phyloP scores from a whole-genome alignment of 2,113 vertebrate genomes.

The Steatornis caripensis region DNA sequence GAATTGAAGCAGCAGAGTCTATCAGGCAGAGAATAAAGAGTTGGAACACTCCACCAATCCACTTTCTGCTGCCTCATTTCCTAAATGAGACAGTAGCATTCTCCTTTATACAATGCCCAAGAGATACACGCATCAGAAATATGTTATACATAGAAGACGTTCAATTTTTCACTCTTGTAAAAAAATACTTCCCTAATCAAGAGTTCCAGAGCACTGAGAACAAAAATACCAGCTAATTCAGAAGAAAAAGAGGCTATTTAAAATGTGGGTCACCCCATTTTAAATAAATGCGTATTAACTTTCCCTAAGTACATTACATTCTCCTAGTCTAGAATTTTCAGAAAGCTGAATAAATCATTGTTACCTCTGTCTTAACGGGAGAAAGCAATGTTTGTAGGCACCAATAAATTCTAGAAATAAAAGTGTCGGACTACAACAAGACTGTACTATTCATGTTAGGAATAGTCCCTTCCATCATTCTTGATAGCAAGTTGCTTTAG shows the following conservation, averaged over 20 bases:
- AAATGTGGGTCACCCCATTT: neutral
- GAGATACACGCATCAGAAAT: neutral
- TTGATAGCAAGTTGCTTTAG: neutral
- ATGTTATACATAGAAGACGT: neutral
- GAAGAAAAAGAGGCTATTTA: neutral
- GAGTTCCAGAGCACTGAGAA: neutral
- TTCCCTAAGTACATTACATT: neutral
- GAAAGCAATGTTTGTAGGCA: neutral
- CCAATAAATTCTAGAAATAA: neutral
- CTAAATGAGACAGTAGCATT: neutral
- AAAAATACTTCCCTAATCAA: neutral
- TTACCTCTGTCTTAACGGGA: neutral
- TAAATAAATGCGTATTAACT: neutral
- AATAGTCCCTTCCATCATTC: neutral
- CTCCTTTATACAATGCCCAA: neutral
- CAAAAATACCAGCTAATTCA: neutral
- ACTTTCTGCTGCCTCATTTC: neutral
- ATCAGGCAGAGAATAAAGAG: neutral
- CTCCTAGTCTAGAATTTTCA: neutral
- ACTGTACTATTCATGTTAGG: neutral
- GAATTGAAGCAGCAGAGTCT: neutral
- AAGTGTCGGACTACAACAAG: neutral
- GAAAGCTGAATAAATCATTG: neutral
- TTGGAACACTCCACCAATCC: neutral
- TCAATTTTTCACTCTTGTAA: neutral